phyloP scores from a whole-genome alignment of 2,113 vertebrate species.

The Apodemus sylvaticus region DNA sequence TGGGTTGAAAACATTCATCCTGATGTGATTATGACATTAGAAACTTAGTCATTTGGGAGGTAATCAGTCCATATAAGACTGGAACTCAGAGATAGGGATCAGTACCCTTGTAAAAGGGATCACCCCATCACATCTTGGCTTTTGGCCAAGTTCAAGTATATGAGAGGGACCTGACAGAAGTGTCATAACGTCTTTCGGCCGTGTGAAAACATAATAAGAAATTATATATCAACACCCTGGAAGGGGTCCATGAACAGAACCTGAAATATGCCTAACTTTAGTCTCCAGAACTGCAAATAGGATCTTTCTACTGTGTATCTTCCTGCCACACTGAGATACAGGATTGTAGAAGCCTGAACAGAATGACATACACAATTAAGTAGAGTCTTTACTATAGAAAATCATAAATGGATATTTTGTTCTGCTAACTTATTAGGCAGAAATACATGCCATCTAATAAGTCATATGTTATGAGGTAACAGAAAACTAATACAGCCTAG shows the following conservation, averaged over 20 bases:
- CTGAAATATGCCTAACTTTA: neutral
- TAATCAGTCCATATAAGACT: neutral
- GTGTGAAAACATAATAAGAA: neutral
- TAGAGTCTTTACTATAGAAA: neutral
- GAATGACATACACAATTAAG: neutral
- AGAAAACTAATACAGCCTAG: neutral
- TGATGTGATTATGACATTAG: neutral
- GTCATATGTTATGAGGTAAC: neutral
- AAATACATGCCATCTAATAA: no score
- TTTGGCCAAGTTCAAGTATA: neutral
- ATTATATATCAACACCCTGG: neutral
- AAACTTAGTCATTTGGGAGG: neutral
- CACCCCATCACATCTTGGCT: neutral
- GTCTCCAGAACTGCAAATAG: neutral
- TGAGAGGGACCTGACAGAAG: neutral
- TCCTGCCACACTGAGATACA: neutral
- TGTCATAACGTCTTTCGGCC: neutral
- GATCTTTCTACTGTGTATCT: neutral
- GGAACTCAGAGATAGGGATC: neutral
- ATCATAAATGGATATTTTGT: neutral
- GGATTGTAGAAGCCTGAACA: neutral
- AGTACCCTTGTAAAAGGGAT: neutral
- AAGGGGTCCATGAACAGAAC: neutral
- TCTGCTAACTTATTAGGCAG: neutral
- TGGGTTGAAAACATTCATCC: neutral